Conservation (phyloP, 1,140 invertebrate genomes). For the Diorhabda sublineata region DNA sequence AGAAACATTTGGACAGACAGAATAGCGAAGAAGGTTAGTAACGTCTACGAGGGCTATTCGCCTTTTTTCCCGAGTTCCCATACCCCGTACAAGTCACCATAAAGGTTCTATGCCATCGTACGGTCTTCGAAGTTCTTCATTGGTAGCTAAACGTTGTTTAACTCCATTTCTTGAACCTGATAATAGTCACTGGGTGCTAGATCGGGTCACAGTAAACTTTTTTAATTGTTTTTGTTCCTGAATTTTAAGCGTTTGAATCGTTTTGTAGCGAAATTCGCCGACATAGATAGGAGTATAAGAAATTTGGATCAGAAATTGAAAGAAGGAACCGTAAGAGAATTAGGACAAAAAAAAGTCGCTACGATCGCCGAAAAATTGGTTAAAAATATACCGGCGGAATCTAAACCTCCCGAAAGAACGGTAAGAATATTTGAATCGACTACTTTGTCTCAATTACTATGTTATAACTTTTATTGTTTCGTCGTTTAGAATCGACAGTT, state of each 20-base stretch:
- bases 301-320: conserved; percentile 75
- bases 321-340: conserved; percentile 68
- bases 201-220: too few relatives aligned
- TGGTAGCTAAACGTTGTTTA: too few relatives aligned
- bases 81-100: too few relatives aligned
- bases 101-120: too few relatives aligned
- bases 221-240: too few relatives aligned
- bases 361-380: conserved; percentile 77
- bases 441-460: background rate
- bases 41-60: background rate
- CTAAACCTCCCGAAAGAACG: conserved; percentile 57
- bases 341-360: conserved; percentile 81
- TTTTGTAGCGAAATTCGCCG: conserved; percentile 56
- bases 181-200: too few relatives aligned
- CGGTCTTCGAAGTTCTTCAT: too few relatives aligned
- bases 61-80: too few relatives aligned
- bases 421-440: conserved; percentile 48
- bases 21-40: conserved; percentile 55
- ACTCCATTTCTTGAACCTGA: too few relatives aligned
- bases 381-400: conserved; percentile 59
- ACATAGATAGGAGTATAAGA: conserved; percentile 78
- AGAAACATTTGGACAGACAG: conserved; percentile 56
- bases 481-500: conserved; percentile 18
- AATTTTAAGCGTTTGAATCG: too few relatives aligned
- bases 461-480: background rate